Evolutionary conservation across 1,140 invertebrate genomes (phyloP).

Genomic region (Danaus melanippus): DNA sequence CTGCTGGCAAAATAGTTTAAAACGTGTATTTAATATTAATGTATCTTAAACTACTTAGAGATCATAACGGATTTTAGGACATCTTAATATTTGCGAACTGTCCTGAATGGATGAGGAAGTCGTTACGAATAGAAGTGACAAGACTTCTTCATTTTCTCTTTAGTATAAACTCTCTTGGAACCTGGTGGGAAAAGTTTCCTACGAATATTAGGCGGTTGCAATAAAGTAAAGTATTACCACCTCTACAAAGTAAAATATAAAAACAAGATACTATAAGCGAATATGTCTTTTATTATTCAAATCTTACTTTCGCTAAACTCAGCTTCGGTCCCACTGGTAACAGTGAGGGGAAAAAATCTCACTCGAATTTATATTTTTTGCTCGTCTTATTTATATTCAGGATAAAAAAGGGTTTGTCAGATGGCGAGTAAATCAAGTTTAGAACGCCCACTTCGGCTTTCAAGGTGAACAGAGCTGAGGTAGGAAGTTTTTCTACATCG

Average conservation of each 20-base stretch:
- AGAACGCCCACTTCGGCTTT: slow-evolving; percentile 50
- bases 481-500: slow-evolving; percentile 37
- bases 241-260: slow-evolving; percentile 18
- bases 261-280: slow-evolving; percentile 47
- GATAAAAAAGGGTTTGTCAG: slow-evolving; percentile 69
- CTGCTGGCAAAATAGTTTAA: slow-evolving; percentile 1
- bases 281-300: slow-evolving; percentile 62
- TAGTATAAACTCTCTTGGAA: no score
- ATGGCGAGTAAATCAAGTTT: slow-evolving; percentile 67
- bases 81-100: no score
- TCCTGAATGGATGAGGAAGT: slow-evolving; percentile 34
- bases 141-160: slow-evolving; percentile 29
- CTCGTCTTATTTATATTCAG: slow-evolving; percentile 66
- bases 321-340: slow-evolving; percentile 41
- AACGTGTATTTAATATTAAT: no score
- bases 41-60: no score
- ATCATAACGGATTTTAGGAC: no score
- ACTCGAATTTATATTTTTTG: slow-evolving; percentile 59
- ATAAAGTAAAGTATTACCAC: slow-evolving; percentile 14
- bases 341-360: slow-evolving; percentile 46
- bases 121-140: slow-evolving; percentile 62
- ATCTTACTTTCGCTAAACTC: slow-evolving; percentile 63
- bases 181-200: slow-evolving; percentile 8
- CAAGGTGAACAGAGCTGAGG: slow-evolving; percentile 54
- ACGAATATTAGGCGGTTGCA: slow-evolving; percentile 17